These are phyloP conservation scores for Parotia lawesii DNA, from an alignment of 2,113 vertebrate genomes.

Conservation along the genomic window DNA sequence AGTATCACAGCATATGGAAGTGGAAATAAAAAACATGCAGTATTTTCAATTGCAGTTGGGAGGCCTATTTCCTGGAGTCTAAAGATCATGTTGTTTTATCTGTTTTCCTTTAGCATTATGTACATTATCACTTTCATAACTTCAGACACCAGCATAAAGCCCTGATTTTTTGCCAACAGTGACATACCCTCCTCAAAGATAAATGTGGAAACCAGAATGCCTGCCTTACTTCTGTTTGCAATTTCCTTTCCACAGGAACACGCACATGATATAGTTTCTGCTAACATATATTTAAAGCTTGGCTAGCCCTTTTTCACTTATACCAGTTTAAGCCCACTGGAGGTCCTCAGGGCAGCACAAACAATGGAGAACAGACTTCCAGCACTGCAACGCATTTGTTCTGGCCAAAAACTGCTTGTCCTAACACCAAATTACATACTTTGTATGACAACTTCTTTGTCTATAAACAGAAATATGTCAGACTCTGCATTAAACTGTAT, in stretches of 20 bases:
- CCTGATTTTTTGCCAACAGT: slow-evolving; percentile 44
- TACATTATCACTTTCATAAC: slow-evolving; percentile 51
- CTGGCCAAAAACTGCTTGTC: neutral
- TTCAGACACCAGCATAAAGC: slow-evolving; percentile 42
- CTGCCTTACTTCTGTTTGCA: slow-evolving; percentile 16
- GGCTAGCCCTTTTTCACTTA: neutral
- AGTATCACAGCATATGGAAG: slow-evolving; percentile 36
- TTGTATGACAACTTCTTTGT: neutral
- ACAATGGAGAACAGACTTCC: neutral
- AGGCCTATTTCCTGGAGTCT: slow-evolving; percentile 49
- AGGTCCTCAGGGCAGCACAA: slow-evolving; percentile 27
- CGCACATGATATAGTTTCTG: slow-evolving; percentile 4
- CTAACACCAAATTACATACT: slow-evolving; percentile 45
- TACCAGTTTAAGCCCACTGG: neutral
- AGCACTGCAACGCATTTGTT: neutral
- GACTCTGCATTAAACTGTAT: neutral
- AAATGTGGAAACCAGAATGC: slow-evolving; percentile 36
- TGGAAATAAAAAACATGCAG: slow-evolving; percentile 50
- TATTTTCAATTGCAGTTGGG: slow-evolving; percentile 52
- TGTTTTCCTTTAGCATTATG: slow-evolving; percentile 64
- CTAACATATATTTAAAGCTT: slow-evolving; percentile 39
- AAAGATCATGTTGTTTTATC: slow-evolving; percentile 60
- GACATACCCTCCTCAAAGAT: slow-evolving; percentile 45
- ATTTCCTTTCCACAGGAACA: slow-evolving; percentile 46
- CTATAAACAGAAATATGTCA: neutral